Conservation (phyloP, 2,888 invertebrate species). For the Flabesymbios commensalis region DNA sequence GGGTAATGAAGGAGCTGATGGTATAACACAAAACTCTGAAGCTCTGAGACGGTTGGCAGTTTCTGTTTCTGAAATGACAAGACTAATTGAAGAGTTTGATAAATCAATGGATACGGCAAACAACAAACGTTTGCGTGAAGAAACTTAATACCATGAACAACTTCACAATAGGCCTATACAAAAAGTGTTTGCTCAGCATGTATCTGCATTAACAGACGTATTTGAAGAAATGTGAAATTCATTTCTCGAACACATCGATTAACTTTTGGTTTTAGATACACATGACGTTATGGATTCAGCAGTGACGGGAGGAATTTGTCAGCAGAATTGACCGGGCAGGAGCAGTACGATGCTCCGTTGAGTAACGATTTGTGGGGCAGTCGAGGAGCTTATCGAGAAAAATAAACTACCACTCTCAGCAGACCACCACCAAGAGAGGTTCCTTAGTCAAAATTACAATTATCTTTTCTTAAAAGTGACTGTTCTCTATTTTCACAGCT, state of each 20-base stretch:
- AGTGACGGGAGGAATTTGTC: background rate
- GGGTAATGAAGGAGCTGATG: constrained; percentile 36
- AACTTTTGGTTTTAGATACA: background rate
- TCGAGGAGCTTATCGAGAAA: background rate
- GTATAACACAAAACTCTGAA: constrained; percentile 33
- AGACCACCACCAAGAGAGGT: background rate
- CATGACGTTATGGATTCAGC: background rate
- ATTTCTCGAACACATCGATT: background rate
- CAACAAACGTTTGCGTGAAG: too few relatives aligned
- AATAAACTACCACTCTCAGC: background rate
- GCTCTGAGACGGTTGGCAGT: constrained; percentile 38
- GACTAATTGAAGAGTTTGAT: constrained; percentile 4
- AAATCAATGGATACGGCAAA: background rate
- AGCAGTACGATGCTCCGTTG: background rate
- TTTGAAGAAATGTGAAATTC: background rate
- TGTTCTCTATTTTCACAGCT: constrained; percentile 9
- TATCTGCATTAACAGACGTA: background rate
- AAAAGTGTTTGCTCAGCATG: background rate
- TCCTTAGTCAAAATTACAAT: background rate
- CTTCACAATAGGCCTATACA: background rate
- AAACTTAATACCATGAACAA: too few relatives aligned
- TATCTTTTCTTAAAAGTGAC: constrained; percentile 15
- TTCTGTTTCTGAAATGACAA: constrained; percentile 32
- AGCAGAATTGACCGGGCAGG: background rate
- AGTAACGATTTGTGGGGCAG: background rate